Conservation (phyloP, 64 coral and sea anemone genomes). For the Montipora cactus region DNA sequence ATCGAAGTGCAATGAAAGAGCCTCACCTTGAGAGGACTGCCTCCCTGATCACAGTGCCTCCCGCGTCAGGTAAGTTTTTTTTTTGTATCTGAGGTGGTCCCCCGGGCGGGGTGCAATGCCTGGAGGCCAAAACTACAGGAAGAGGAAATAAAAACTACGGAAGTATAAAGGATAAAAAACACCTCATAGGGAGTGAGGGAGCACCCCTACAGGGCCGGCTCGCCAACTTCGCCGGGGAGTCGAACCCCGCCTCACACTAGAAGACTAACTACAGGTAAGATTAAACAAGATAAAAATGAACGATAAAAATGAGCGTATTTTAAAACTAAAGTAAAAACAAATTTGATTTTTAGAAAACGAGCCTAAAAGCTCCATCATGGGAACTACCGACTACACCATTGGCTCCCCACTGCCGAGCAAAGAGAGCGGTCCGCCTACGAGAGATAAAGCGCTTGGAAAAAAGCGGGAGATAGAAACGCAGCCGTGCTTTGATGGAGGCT, state of each 20-base stretch:
- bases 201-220: not conserved
- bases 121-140: not conserved
- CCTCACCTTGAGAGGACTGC: too few species aligned
- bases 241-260: not conserved
- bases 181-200: not conserved
- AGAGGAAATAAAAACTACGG: too few species aligned
- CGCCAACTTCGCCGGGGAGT: not conserved
- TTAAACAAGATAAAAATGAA: not conserved
- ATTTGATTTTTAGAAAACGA: too few species aligned
- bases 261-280: not conserved
- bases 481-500: not conserved
- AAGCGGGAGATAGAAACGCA: not conserved
- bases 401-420: not conserved
- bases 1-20: too few species aligned
- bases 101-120: not conserved
- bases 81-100: not conserved
- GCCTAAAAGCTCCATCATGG: too few species aligned
- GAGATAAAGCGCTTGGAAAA: conserved; percentile 22
- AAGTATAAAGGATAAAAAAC: not conserved
- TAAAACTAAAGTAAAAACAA: too few species aligned
- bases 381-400: not conserved
- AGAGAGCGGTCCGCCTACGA: not conserved
- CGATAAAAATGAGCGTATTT: too few species aligned
- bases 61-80: conserved; percentile 8
- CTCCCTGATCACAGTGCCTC: too few species aligned